phyloP scores from a whole-genome alignment of 2,113 vertebrate species.

The Zeus faber region DNA sequence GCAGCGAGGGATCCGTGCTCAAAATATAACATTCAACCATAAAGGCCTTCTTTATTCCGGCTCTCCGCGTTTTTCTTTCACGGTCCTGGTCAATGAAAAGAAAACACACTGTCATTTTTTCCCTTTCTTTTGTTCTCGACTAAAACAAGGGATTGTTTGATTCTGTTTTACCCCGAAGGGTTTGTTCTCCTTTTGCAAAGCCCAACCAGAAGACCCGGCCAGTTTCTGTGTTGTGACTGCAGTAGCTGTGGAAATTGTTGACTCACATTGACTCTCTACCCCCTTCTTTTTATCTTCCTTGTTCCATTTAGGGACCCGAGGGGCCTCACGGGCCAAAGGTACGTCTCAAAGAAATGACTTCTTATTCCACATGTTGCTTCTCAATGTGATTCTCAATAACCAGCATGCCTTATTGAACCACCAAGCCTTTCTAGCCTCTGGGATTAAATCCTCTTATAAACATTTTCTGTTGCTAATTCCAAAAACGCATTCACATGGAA shows the following conservation, averaged over 20 bases:
- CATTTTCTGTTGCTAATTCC: too few species aligned
- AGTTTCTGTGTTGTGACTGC: slow-evolving; percentile 61
- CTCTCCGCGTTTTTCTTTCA: slow-evolving; percentile 42
- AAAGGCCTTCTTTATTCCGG: slow-evolving; percentile 38
- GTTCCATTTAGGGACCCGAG: slow-evolving; percentile 81
- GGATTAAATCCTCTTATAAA: too few species aligned
- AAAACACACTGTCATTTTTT: slow-evolving; percentile 20
- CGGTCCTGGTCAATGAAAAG: slow-evolving; percentile 31
- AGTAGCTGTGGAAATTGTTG: slow-evolving; percentile 58
- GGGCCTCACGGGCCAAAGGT: slow-evolving; percentile 92
- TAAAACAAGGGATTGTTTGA: slow-evolving; percentile 54
- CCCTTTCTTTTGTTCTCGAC: slow-evolving; percentile 27
- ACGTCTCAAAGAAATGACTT: slow-evolving; percentile 54
- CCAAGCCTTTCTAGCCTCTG: too few species aligned
- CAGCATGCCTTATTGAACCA: too few species aligned
- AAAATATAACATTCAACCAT: too few species aligned
- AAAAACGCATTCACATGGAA: not conserved
- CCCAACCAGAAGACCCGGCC: too few species aligned
- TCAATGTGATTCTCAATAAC: not conserved
- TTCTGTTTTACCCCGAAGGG: slow-evolving; percentile 40
- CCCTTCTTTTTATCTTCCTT: slow-evolving; percentile 10
- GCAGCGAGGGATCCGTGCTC: too few species aligned
- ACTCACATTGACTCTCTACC: slow-evolving; percentile 51
- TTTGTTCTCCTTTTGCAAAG: slow-evolving; percentile 53
- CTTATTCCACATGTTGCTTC: not conserved